Evolutionary conservation across 1,140 invertebrate genomes (phyloP).

Genomic region (Pseudomyrmex dendroicus): DNA sequence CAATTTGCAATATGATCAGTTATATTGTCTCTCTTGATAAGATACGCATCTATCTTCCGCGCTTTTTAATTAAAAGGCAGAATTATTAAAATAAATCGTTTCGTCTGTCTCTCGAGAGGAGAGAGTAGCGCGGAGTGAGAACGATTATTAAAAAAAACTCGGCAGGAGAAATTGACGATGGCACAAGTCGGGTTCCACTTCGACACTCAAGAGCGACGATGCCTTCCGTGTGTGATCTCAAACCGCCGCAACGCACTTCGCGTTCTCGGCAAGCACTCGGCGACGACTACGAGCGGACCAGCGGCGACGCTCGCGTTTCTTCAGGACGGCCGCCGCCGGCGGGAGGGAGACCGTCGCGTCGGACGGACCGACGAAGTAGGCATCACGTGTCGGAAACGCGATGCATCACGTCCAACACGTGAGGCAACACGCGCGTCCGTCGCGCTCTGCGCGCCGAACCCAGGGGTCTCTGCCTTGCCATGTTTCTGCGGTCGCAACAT

Average conservation of each 20-base stretch:
- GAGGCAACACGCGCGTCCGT: constrained; percentile 68
- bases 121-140: background rate
- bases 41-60: no score
- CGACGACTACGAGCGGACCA: constrained; percentile 62
- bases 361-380: constrained; percentile 41
- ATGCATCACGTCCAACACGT: constrained; percentile 77
- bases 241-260: background rate
- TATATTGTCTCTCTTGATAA: no score
- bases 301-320: constrained; percentile 64
- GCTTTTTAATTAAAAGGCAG: no score
- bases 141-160: background rate
- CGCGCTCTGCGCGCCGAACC: background rate
- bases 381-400: constrained; percentile 74
- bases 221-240: constrained; percentile 13
- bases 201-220: background rate
- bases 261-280: constrained; percentile 65
- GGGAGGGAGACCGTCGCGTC: constrained; percentile 61
- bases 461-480: background rate
- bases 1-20: no score
- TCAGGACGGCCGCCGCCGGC: constrained; percentile 33
- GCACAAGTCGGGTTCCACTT: constrained; percentile 3
- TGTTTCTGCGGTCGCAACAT: background rate
- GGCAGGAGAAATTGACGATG: background rate
- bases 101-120: no score
- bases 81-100: no score